Conservation (phyloP, 2,888 invertebrate genomes). For the Trichogramma evanescens region DNA sequence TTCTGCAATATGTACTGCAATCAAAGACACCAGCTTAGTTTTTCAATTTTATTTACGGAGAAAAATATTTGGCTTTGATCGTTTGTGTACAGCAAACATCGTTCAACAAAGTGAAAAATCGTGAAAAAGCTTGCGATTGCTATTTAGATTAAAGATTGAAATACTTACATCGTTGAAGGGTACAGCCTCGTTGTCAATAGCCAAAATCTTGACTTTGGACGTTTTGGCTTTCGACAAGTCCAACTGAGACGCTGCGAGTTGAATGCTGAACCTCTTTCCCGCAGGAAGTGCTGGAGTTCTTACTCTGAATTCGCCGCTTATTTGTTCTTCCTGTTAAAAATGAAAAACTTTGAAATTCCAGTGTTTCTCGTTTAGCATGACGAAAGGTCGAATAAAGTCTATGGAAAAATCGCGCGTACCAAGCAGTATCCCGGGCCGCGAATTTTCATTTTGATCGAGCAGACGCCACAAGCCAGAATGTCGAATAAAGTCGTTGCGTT, state of each 20-base stretch:
- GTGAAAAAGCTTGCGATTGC: not conserved
- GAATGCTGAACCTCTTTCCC: constrained; percentile 42
- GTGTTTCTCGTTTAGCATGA: not conserved
- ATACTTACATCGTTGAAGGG: constrained; percentile 15
- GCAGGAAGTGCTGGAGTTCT: constrained; percentile 37
- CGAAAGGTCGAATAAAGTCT: not conserved
- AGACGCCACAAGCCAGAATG: constrained; percentile 41
- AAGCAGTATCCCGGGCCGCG: constrained; percentile 35
- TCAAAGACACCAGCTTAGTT: not conserved
- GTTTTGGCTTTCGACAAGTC: constrained; percentile 33
- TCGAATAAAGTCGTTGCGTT: constrained; percentile 41
- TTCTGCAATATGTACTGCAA: not conserved
- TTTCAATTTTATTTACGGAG: not conserved
- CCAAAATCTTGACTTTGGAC: constrained; percentile 41
- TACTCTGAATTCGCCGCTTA: constrained; percentile 37
- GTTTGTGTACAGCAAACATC: not conserved
- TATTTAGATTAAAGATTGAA: not conserved
- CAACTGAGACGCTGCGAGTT: constrained; percentile 38
- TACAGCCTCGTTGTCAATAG: constrained; percentile 31
- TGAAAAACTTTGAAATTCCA: not conserved
- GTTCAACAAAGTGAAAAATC: not conserved
- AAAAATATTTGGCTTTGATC: not conserved
- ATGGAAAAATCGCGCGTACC: constrained; percentile 25
- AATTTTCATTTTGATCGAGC: constrained; percentile 39
- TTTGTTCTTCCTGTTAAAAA: constrained; percentile 34